Evolutionary conservation across 1,140 invertebrate species (phyloP).

Genomic region (Aethina tumida): DNA sequence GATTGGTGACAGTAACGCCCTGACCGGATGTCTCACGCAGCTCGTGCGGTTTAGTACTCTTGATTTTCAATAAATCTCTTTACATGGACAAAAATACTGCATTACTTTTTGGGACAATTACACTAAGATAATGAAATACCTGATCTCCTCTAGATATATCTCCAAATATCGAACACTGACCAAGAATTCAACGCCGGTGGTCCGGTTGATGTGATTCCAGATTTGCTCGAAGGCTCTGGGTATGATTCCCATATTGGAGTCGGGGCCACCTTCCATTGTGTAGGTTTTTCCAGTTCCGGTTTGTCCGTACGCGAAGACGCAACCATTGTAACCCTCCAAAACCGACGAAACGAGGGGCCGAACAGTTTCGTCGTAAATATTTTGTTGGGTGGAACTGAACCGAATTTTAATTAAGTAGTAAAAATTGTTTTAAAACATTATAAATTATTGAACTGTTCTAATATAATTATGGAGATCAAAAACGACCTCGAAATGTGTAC

Average conservation of each 20-base stretch:
- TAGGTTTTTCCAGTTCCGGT: slow-evolving; percentile 52
- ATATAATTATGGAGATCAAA: no score
- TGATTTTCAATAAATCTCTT: slow-evolving; percentile 81
- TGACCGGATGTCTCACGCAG: slow-evolving; percentile 57
- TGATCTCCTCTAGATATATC: slow-evolving; percentile 88
- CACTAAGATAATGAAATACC: slow-evolving; percentile 15
- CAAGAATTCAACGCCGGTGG: slow-evolving; percentile 81
- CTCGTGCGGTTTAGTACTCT: slow-evolving; percentile 60
- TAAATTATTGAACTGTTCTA: no score
- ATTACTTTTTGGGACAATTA: no score
- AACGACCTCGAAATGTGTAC: no score
- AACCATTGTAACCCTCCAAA: slow-evolving; percentile 91
- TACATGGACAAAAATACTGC: slow-evolving; percentile 32
- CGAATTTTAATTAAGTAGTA: no score
- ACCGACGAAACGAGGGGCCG: slow-evolving; percentile 92
- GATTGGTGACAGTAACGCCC: slow-evolving; percentile 89
- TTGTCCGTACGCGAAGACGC: slow-evolving; percentile 95
- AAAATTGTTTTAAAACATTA: no score
- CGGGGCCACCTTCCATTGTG: slow-evolving; percentile 78
- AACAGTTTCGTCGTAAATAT: slow-evolving; percentile 92
- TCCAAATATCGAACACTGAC: slow-evolving; percentile 89
- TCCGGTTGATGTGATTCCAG: slow-evolving; percentile 80
- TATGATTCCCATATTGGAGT: slow-evolving; percentile 76
- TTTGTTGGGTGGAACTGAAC: slow-evolving; percentile 72
- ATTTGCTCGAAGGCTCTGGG: slow-evolving; percentile 94